These are phyloP conservation scores for Spodoptera exigua DNA, from an alignment of 2,888 invertebrate species.

Conservation along the genomic window DNA sequence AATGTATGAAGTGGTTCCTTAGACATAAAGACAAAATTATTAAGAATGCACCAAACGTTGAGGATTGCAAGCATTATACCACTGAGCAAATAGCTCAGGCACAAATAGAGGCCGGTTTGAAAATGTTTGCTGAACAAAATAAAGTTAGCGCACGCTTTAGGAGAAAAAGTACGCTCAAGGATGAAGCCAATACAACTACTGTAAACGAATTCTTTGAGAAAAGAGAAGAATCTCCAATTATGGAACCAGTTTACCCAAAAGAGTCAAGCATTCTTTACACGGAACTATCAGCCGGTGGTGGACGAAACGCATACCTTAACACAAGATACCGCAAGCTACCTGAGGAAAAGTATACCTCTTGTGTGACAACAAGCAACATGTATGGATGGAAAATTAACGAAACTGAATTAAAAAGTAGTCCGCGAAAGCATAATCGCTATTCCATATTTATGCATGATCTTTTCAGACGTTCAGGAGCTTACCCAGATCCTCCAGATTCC, in stretches of 20 bases:
- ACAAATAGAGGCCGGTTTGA: neutral
- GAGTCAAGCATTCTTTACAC: slow-evolving; percentile 19
- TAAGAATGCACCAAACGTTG: neutral
- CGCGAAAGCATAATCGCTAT: slow-evolving; percentile 13
- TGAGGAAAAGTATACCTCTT: slow-evolving; percentile 22
- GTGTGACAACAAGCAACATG: slow-evolving; percentile 18
- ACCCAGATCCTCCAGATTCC: slow-evolving; percentile 28
- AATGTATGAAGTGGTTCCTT: slow-evolving; percentile 22
- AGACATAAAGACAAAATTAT: slow-evolving; percentile 21
- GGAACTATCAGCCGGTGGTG: slow-evolving; percentile 9
- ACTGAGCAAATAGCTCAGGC: slow-evolving; percentile 12
- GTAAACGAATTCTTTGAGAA: slow-evolving; percentile 6
- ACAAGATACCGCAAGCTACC: slow-evolving; percentile 25
- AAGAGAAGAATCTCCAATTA: neutral
- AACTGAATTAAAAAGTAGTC: neutral
- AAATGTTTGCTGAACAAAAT: slow-evolving; percentile 6
- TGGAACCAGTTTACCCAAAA: slow-evolving; percentile 25
- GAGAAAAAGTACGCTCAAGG: neutral
- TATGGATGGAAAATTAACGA: slow-evolving; percentile 24
- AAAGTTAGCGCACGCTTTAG: slow-evolving; percentile 2
- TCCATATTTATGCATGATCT: slow-evolving; percentile 4
- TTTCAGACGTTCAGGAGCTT: slow-evolving; percentile 19
- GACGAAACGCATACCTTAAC: slow-evolving; percentile 22
- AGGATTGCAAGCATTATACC: slow-evolving; percentile 18
- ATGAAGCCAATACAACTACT: neutral